Evolutionary conservation across 2,888 invertebrate genomes (phyloP), one percentile per base, ranked within the genome.

Genomic region (Amiota minor): DNA sequence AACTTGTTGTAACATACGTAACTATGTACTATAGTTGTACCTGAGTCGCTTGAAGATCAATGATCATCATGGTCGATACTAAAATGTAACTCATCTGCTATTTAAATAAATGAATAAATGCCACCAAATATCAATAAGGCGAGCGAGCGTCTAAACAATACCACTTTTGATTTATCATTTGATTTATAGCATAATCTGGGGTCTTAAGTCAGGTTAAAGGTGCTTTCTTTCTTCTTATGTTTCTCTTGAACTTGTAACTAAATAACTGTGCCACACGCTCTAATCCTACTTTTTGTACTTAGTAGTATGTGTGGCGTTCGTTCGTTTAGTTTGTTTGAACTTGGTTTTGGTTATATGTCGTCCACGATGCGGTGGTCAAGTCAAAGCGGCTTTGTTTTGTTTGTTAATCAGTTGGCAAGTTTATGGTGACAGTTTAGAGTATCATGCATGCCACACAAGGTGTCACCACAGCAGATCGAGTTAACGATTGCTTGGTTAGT

Each of bases 401-500:
- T 86, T 83, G 83, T 85, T 83, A 83, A 83, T 83, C 86, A 83
- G 86, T 78, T 79, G 85, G 83, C 84, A 84, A 86, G 85, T 83
- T 83, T 83, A 83, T 83, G 35, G 83, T 83, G 83, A 83, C 83
- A 85, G 85, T 85, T 83, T 86, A 85, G 81, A 85, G 80, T 78
- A 82, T 35, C 35, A 35, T 6, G 6, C 35, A 35, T 78, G 86
- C 83, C 83, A 83, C 83, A 83, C 83, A 81, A 86, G 80, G 74
- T 53, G 79, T 61, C 23, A 70, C 72, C 23, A 71, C 35, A n/a
- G 67, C 53, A 50, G 55, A 70, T 71, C 74, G 49, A 12, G 14
- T 20, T 18, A 49, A 18, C 67, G 16, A 67, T 11, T 50, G 71
- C 69, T 72, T 67, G 68, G 71, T 55, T 64, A 50, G 65, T 55